These are phyloP conservation scores for Chionis minor DNA, from an alignment of 2,113 vertebrate species.

Conservation along the genomic window DNA sequence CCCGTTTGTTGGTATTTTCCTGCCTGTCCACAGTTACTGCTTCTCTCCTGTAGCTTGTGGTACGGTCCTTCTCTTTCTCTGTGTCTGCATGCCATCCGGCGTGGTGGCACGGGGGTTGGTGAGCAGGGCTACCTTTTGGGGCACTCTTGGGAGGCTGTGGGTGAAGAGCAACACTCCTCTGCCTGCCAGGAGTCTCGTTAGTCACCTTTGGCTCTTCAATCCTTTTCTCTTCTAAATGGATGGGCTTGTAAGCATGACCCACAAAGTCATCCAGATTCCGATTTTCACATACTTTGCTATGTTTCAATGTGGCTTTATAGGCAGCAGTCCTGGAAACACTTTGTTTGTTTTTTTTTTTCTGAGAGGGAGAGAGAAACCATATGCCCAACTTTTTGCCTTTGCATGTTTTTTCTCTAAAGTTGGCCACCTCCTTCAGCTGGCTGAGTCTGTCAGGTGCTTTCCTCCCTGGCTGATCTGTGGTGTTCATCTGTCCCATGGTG, in stretches of 20 bases:
- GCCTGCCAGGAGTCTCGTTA: not conserved
- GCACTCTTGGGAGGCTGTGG: not conserved
- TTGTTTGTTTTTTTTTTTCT: no score
- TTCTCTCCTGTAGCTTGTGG: not conserved
- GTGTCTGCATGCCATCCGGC: fast-evolving
- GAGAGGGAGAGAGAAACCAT: not conserved
- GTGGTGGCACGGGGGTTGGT: not conserved
- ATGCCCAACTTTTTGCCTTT: not conserved
- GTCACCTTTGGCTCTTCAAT: not conserved
- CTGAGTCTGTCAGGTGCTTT: not conserved
- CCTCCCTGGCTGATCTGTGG: not conserved
- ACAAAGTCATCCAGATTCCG: not conserved
- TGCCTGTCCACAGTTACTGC: not conserved
- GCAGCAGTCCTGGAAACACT: not conserved
- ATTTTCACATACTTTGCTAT: not conserved
- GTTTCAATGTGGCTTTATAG: not conserved
- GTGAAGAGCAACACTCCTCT: not conserved
- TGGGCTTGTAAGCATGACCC: not conserved
- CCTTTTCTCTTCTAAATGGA: not conserved
- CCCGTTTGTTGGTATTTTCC: not conserved
- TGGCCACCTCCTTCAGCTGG: not conserved
- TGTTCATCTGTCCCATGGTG: fast-evolving
- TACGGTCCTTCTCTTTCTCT: not conserved
- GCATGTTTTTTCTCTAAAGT: not conserved
- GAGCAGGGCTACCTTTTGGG: not conserved